These are phyloP conservation scores for Tetragonula clypearis DNA, from an alignment of 1,140 invertebrate genomes.

Conservation along the genomic window DNA sequence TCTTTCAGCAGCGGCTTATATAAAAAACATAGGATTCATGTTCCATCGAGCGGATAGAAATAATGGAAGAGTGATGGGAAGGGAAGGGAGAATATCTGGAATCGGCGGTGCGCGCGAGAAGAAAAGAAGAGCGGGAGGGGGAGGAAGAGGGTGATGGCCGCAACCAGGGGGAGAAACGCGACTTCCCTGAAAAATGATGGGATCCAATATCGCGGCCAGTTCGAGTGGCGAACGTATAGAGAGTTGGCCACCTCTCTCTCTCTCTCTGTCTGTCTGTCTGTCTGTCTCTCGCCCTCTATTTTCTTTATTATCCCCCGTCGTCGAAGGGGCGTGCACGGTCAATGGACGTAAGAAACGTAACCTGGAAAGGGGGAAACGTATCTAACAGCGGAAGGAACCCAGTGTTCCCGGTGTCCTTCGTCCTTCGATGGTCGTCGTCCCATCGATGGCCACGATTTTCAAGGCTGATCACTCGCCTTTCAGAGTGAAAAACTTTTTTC, in stretches of 20 bases:
- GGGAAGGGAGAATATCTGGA: conserved; percentile 28
- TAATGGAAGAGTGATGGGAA: conserved; percentile 43
- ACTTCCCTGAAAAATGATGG: conserved; percentile 64
- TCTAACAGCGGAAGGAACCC: conserved; percentile 25
- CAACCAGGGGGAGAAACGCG: conserved; percentile 5
- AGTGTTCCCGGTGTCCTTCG: conserved; percentile 23
- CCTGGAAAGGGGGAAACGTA: conserved; percentile 48
- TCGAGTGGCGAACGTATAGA: conserved; percentile 51
- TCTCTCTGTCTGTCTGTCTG: conserved; percentile 15
- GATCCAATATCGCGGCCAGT: conserved; percentile 63
- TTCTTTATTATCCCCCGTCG: conserved; percentile 63
- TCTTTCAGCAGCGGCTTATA: conserved; percentile 13
- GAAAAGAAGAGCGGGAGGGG: neutral
- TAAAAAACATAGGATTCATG: conserved; percentile 48
- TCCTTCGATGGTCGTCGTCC: conserved; percentile 28
- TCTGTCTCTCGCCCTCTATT: conserved; percentile 50
- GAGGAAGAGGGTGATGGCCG: neutral
- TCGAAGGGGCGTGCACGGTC: conserved; percentile 8
- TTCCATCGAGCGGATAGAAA: conserved; percentile 60
- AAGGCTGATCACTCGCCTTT: conserved; percentile 72
- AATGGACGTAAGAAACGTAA: conserved; percentile 46
- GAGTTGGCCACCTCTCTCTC: conserved; percentile 35
- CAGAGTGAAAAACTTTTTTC: conserved; percentile 78
- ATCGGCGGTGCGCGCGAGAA: neutral
- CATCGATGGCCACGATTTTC: conserved; percentile 71